Evolutionary conservation across 2,797 vertebrate species (phyloP).

Genomic region (Acipenser oxyrinchus): DNA sequence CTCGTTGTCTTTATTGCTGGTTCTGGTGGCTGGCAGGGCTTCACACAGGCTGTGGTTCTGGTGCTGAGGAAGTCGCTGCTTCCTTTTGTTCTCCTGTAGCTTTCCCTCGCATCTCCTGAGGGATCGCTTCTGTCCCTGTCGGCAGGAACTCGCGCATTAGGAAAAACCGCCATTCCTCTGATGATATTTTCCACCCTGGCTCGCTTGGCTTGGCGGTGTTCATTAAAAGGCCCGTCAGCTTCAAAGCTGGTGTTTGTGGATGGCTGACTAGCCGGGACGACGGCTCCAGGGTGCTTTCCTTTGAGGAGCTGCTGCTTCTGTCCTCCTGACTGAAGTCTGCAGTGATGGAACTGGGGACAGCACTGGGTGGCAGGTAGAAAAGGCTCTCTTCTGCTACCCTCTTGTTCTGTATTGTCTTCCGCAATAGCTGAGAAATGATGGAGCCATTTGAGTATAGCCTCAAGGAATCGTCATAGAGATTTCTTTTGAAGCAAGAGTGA

Average conservation of each 20-base stretch:
- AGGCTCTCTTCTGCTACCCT: conserved; percentile 47
- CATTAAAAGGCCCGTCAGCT: conserved; percentile 50
- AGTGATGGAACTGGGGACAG: conserved; percentile 35
- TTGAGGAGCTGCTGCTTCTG: conserved; percentile 44
- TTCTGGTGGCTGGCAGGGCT: conserved; percentile 16
- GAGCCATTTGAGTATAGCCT: conserved; percentile 47
- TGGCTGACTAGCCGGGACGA: conserved; percentile 40
- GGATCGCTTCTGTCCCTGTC: conserved; percentile 19
- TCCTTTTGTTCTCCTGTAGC: conserved; percentile 72
- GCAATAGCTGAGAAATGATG: conserved; percentile 68
- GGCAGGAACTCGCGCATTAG: conserved; percentile 37
- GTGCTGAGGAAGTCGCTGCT: conserved; percentile 68
- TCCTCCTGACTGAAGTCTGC: conserved; percentile 51
- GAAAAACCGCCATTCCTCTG: conserved; percentile 72
- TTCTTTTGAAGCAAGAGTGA: conserved; percentile 58
- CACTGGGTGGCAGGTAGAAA: conserved; percentile 45
- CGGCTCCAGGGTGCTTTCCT: conserved; percentile 45
- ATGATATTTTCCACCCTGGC: conserved; percentile 90
- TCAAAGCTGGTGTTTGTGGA: conserved; percentile 39
- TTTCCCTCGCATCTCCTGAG: conserved; percentile 24
- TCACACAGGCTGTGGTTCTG: conserved; percentile 46
- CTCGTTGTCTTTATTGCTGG: conserved; percentile 51
- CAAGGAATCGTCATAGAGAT: conserved; percentile 51
- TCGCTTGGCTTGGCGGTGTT: conserved; percentile 76
- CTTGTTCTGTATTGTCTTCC: conserved; percentile 55